Evolutionary conservation across 2,113 vertebrate genomes (phyloP).

Genomic region (Otocyon megalotis): DNA sequence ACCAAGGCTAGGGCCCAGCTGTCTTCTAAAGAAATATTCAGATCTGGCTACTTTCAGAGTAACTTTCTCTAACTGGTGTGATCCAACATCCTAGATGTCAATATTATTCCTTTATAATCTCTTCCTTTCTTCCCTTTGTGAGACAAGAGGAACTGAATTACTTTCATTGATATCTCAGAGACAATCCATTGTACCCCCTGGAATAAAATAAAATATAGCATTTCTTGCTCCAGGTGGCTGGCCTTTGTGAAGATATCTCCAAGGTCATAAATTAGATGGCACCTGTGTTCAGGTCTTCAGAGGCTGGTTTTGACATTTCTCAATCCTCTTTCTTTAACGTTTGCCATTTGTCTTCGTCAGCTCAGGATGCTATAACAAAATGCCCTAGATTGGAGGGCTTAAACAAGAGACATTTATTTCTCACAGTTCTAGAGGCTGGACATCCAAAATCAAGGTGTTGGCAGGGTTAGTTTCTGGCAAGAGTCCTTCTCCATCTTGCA

Average conservation of each 20-base stretch:
- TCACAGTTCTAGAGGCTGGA: background rate
- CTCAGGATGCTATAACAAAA: background rate
- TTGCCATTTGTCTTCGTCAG: background rate
- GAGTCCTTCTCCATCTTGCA: background rate
- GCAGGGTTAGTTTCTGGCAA: background rate
- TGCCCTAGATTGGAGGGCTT: background rate
- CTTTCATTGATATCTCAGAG: background rate
- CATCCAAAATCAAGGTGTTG: background rate
- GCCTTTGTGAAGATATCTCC: background rate
- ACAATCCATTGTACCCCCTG: background rate
- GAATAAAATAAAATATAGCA: background rate
- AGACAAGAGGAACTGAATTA: background rate
- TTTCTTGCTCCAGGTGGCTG: background rate
- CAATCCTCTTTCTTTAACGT: background rate
- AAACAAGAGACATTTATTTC: background rate
- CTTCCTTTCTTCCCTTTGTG: background rate
- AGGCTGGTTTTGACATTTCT: background rate
- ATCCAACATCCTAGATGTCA: background rate
- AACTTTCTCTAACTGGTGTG: background rate
- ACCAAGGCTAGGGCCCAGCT: fast-evolving
- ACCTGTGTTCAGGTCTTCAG: background rate
- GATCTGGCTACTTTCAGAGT: background rate
- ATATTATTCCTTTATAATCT: fast-evolving
- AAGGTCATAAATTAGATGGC: background rate
- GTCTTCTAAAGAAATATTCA: background rate